Percentiles rank a stretch among this genome's conserved stretches.
Evolutionary conservation across 1,140 invertebrate genomes (phyloP).

Genomic region (Drosophila orosa): DNA sequence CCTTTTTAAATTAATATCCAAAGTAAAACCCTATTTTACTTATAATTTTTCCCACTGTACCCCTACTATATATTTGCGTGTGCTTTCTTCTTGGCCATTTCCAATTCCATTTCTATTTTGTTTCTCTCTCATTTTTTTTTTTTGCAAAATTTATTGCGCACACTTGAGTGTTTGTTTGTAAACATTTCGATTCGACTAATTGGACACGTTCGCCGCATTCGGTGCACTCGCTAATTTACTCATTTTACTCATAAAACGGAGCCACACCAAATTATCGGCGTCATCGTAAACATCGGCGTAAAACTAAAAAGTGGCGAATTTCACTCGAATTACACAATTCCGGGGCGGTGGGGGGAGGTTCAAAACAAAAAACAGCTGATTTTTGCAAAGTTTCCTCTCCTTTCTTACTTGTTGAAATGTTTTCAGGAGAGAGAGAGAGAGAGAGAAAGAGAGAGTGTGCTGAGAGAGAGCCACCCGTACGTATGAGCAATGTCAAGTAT

Average conservation of each 20-base stretch:
- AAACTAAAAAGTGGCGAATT: conserved; percentile 2
- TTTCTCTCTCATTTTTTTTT: conserved; percentile 11
- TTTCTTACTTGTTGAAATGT: conserved; percentile 43
- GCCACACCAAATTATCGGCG: conserved; percentile 27
- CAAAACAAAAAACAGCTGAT: conserved; percentile 80
- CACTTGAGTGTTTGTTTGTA: conserved; percentile 58
- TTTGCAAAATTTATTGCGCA: conserved; percentile 61
- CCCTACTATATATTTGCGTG: conserved; percentile 4
- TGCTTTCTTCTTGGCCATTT: conserved; percentile 49
- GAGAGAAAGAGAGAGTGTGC: conserved; percentile 10
- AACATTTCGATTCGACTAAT: conserved; percentile 64
- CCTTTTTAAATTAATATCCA: not conserved
- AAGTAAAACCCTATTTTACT: fast-evolving
- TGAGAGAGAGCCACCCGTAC: conserved; percentile 7
- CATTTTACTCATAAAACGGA: conserved; percentile 31
- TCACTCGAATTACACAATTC: conserved; percentile 61
- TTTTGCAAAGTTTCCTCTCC: conserved; percentile 3
- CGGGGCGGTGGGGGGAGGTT: conserved; percentile 6
- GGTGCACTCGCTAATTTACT: conserved; percentile 40
- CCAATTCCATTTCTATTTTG: conserved; percentile 28
- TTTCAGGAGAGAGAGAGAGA: conserved; percentile 18
- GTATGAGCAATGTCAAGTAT: conserved; percentile 64
- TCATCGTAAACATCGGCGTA: conserved; percentile 20
- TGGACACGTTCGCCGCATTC: conserved; percentile 54
- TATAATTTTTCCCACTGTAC: conserved; percentile 7